Evolutionary conservation across 2,888 invertebrate genomes (phyloP), one percentile per base, ranked within the genome.

Genomic region (Chaitophorus viminalis): DNA sequence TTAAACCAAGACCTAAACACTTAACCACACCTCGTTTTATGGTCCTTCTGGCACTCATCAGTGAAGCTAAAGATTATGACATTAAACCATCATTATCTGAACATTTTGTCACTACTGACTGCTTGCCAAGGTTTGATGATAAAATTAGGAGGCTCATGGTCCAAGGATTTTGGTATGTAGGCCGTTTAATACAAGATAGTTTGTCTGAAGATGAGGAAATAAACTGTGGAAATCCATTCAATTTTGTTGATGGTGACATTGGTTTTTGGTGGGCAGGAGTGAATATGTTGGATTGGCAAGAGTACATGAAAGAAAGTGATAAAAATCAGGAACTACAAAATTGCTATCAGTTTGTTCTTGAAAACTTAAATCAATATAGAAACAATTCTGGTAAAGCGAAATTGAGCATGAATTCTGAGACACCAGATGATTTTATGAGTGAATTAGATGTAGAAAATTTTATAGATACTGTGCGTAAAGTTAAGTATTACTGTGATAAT

Each of bases 201-300:
- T 81, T 89, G 36, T 88, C 81, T 14, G 76, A 54, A 6, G 89
- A 89, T 8, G 82, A 89, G 36, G 81, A 84, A 88, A 65, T 85
- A 25, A 89, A 89, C 54, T 85, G 89, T 75, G 88, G 78, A 31
- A 89, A 89, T 76, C 82, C 89, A 52, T 89, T 89, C 68, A 54
- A 82, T 21, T 89, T 89, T 84, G 52, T 31, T n/a, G 89, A 89
- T 46, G 89, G 89, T 72, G 89, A 89, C 25, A 77, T 89, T 65
- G 89, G 89, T 29, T 89, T 82, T 18, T 89, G 89, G 89, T 89
- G 89, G 89, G 89, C 89, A 31, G 89, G 89, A 79, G 88, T 89
- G 5, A 84, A 75, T 70, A 89, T 89, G 82, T 81, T 89, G 39
- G 89, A 89, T 39, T 89, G 89, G 89, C 78, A 81, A 75, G 70